Percentiles rank a stretch among this genome's conserved stretches.
phyloP scores from a whole-genome alignment of 2,113 vertebrate species.

The Cyprinodon tularosa region DNA sequence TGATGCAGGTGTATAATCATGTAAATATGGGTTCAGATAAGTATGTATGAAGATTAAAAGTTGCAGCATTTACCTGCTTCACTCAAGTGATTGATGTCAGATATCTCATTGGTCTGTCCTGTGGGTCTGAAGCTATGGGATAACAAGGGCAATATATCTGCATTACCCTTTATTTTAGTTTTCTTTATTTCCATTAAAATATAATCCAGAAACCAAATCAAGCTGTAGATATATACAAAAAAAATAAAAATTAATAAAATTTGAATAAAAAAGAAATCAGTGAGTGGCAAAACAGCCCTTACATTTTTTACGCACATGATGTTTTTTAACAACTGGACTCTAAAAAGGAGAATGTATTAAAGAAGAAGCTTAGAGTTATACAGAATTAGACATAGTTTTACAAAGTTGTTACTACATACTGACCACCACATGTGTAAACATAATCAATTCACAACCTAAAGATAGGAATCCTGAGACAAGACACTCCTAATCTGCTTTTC shows the following conservation, averaged over 20 bases:
- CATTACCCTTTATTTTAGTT: neutral
- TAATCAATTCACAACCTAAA: neutral
- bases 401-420: neutral
- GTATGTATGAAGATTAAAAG: slow-evolving; percentile 25
- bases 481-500: too few species aligned
- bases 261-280: neutral
- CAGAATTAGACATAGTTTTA: too few species aligned
- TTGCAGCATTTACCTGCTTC: slow-evolving; percentile 6
- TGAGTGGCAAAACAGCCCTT: neutral
- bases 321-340: neutral
- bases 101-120: neutral
- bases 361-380: neutral
- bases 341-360: neutral
- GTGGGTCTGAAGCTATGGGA: neutral
- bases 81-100: slow-evolving; percentile 9
- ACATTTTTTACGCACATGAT: neutral
- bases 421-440: neutral
- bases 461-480: neutral
- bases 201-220: neutral
- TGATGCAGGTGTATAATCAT: slow-evolving; percentile 10
- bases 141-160: neutral
- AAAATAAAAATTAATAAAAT: neutral
- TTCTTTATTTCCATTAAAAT: neutral
- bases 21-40: slow-evolving; percentile 23
- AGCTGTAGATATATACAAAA: neutral